Base-by-base conservation (phyloP, 2,797 vertebrate genomes). In the Spea hammondii region DNA sequence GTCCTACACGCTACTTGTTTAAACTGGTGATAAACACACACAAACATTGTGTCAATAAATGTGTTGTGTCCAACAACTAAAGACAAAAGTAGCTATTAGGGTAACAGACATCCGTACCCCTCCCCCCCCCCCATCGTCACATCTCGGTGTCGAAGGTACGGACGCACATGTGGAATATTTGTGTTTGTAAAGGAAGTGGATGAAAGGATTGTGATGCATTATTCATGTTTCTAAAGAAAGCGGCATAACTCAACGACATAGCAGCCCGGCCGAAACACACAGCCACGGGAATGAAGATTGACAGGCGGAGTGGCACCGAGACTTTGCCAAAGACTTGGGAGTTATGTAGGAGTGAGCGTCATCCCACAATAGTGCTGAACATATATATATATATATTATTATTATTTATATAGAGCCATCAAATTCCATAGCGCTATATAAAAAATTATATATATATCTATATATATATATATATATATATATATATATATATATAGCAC, bases 251-350 rank as follows among this genome's bases (percentile, higher is more conserved):
- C 72, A 74, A 74, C 64, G 72, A 65, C 72, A 74, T 64, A 64
- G 72, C 59, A 74, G 57, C 51, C 64, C 72, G 64, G 49, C 45
- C 64, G 72, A 64, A 74, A 74, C 57, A 14, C 72, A 74, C 13
- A 74, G 72, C 72, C 72, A 64, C 50, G 57, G 72, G 65, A 74
- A 74, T 74, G 59, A 74, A 74, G 72, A 74, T 14, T 74, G 72
- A 74, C 72, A 74, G 46, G 48, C 44, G 64, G 47, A 64, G 72
- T 47, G 32, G 72, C 49, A 13, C 47, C 13, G 70, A 62, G 59
- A 62, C 57, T 60, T 17, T 72, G 53, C 10, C 32, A 57, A 13
- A 46, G 54, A 59, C 51, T 59, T 3, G 44, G 11, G 54, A 57
- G 46, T 12, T 47, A 12, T 57, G 45, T 47, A 72, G 53, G 45